Percentiles rank a stretch among this genome's conserved stretches.
phyloP scores from a whole-genome alignment of 2,797 vertebrate species.

The Eupleurogrammus muticus region DNA sequence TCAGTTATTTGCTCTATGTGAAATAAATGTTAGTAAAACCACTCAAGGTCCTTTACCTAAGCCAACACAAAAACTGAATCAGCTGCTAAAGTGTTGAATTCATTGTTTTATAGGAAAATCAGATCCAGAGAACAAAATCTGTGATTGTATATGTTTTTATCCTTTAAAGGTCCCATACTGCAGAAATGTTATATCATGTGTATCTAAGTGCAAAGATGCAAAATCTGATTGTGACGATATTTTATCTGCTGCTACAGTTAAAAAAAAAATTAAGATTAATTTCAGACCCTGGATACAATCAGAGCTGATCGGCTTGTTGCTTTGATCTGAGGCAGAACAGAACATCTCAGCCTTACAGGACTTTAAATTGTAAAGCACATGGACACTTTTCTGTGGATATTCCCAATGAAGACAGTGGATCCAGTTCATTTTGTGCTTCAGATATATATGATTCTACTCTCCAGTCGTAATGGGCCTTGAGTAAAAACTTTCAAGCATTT shows the following conservation, averaged over 20 bases:
- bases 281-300: constrained; percentile 30
- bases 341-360: neutral
- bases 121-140: neutral
- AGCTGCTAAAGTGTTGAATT: neutral
- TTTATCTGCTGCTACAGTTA: neutral
- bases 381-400: neutral
- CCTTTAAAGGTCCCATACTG: no score
- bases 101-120: neutral
- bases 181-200: no score
- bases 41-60: no score
- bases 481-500: no score
- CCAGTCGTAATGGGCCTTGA: neutral
- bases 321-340: constrained; percentile 4
- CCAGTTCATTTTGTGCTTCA: neutral
- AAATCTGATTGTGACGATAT: neutral
- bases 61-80: neutral
- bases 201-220: constrained; percentile 24
- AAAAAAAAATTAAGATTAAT: constrained; percentile 13
- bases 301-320: constrained; percentile 2
- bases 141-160: no score
- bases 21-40: no score
- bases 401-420: neutral
- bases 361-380: constrained; percentile 15
- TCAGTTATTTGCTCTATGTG: no score
- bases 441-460: neutral